A percentile compares a stretch with the other conserved stretches of the same genome.
Evolutionary conservation across 2,888 invertebrate species (phyloP).

Genomic region (Cephalotes varians): DNA sequence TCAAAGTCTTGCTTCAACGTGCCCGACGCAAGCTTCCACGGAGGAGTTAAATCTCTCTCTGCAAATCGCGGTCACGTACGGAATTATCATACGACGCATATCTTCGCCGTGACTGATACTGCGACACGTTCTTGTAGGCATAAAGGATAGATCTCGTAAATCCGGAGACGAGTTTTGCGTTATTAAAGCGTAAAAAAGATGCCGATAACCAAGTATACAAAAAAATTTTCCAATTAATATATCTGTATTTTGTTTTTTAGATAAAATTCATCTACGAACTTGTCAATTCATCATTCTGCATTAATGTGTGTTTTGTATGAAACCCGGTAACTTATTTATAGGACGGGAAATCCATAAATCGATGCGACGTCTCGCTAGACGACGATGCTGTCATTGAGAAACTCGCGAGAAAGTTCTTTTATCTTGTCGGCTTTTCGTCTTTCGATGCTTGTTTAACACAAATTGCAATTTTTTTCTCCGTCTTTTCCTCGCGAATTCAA

Average conservation of each 20-base stretch:
- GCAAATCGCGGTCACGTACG: slow-evolving; percentile 51
- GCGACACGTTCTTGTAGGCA: slow-evolving; percentile 19
- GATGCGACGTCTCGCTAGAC: slow-evolving; percentile 30
- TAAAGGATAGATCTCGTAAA: slow-evolving; percentile 10
- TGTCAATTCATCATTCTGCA: slow-evolving; percentile 6
- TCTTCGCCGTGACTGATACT: not conserved
- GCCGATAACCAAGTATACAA: not conserved
- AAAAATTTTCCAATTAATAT: not conserved
- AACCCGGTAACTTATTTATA: slow-evolving; percentile 56
- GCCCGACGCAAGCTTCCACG: slow-evolving; percentile 16
- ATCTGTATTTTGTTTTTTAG: not conserved
- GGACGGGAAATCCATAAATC: slow-evolving; percentile 52
- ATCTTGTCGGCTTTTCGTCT: slow-evolving; percentile 46
- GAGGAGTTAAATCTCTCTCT: slow-evolving; percentile 41
- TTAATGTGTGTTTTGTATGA: slow-evolving; percentile 43
- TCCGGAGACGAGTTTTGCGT: not conserved
- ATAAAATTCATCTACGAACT: slow-evolving; percentile 11
- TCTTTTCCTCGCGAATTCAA: slow-evolving; percentile 15
- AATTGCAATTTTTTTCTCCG: slow-evolving; percentile 37
- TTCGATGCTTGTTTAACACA: slow-evolving; percentile 42
- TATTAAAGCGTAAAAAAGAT: not conserved
- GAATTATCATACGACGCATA: slow-evolving; percentile 43
- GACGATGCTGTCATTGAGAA: slow-evolving; percentile 26
- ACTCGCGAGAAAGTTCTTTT: slow-evolving; percentile 34
- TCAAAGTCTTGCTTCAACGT: slow-evolving; percentile 31